A percentile compares a stretch with the other conserved stretches of the same genome.
These are phyloP conservation scores for Caradrina kadenii DNA, from an alignment of 2,888 invertebrate species.

Conservation along the genomic window DNA sequence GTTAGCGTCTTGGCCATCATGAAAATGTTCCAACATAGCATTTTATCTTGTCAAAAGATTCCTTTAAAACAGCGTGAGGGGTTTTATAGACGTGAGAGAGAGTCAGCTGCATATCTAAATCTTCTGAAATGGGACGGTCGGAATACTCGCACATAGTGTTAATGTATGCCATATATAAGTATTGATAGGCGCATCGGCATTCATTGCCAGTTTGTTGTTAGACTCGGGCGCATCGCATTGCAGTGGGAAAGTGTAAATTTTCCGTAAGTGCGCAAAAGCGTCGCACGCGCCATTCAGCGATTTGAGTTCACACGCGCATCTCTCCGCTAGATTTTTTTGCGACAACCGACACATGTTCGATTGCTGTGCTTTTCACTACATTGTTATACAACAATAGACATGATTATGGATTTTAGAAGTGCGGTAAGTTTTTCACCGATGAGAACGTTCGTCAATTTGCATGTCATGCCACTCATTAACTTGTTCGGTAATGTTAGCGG, in stretches of 20 bases:
- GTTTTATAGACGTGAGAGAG: slow-evolving; percentile 54
- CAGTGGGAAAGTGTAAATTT: slow-evolving; percentile 77
- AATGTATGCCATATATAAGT: slow-evolving; percentile 85
- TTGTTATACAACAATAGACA: slow-evolving; percentile 78
- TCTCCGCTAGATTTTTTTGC: slow-evolving; percentile 73
- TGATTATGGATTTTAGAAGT: slow-evolving; percentile 84
- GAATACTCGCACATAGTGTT: slow-evolving; percentile 68
- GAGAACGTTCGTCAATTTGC: slow-evolving; percentile 63
- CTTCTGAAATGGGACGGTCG: slow-evolving; percentile 55
- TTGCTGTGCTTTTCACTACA: slow-evolving; percentile 82
- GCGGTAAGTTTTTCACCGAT: slow-evolving; percentile 80
- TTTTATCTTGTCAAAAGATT: not conserved
- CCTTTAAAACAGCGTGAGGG: not conserved
- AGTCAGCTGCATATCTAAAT: slow-evolving; percentile 39
- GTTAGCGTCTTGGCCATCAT: too few species aligned
- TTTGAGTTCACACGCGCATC: slow-evolving; percentile 75
- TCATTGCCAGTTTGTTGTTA: slow-evolving; percentile 81
- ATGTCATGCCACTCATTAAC: slow-evolving; percentile 60
- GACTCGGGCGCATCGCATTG: slow-evolving; percentile 74
- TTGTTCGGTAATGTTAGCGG: slow-evolving; percentile 40
- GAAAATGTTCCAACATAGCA: not conserved
- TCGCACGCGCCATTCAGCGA: slow-evolving; percentile 57
- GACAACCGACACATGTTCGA: slow-evolving; percentile 61
- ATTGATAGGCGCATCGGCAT: slow-evolving; percentile 79
- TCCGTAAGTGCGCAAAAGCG: slow-evolving; percentile 66